Conservation (phyloP, 1,140 invertebrate species). For the Scaptomyza montana region DNA sequence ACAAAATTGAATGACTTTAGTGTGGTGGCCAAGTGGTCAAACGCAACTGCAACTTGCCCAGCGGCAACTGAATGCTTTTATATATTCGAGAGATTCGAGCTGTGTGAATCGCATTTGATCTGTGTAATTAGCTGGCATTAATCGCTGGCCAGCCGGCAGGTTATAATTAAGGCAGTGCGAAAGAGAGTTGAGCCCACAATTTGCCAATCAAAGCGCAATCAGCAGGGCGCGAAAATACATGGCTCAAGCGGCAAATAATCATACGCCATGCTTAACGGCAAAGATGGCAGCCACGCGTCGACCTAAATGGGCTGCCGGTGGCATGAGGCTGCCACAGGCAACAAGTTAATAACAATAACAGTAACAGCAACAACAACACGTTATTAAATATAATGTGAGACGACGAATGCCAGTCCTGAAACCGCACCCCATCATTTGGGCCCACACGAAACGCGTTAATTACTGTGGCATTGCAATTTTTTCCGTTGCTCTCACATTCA, state of each 20-base stretch:
- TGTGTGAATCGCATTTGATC: slow-evolving; percentile 22
- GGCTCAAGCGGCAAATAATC: slow-evolving; percentile 41
- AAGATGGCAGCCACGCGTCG: slow-evolving; percentile 23
- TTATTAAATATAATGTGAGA: slow-evolving; percentile 72
- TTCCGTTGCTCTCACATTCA: slow-evolving; percentile 49
- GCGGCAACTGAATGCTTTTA: slow-evolving; percentile 20
- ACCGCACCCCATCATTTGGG: slow-evolving; percentile 68
- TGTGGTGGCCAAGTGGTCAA: slow-evolving; percentile 5
- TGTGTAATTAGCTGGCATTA: slow-evolving; percentile 39
- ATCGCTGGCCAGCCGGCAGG: slow-evolving; percentile 11
- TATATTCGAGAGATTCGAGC: slow-evolving; percentile 1
- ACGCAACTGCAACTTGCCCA: slow-evolving; percentile 20
- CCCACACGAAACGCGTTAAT: slow-evolving; percentile 79
- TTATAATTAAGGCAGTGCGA: slow-evolving; percentile 53
- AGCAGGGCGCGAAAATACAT: slow-evolving; percentile 59
- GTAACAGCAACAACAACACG: slow-evolving; percentile 58
- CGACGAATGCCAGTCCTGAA: slow-evolving; percentile 1
- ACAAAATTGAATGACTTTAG: slow-evolving; percentile 67
- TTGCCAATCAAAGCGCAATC: slow-evolving; percentile 65
- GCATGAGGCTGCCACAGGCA: slow-evolving; percentile 36
- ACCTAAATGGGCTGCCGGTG: slow-evolving; percentile 7
- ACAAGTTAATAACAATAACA: slow-evolving; percentile 70
- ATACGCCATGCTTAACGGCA: slow-evolving; percentile 48
- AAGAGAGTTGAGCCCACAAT: slow-evolving; percentile 30
- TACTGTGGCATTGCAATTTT: slow-evolving; percentile 70